These are phyloP conservation scores for Augochlora pura DNA, from an alignment of 1,140 invertebrate species.

Conservation along the genomic window DNA sequence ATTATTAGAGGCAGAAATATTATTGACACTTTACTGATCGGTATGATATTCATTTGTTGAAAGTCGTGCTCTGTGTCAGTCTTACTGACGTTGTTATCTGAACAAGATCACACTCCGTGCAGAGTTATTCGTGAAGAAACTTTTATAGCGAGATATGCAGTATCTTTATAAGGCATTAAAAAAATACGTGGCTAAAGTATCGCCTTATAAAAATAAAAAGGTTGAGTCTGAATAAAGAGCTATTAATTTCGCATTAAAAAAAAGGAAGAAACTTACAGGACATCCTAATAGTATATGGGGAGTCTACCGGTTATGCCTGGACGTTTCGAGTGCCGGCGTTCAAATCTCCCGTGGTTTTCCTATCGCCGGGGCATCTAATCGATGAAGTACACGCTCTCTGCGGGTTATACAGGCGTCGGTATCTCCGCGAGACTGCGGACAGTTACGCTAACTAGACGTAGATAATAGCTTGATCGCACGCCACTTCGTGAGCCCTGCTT, in stretches of 20 bases:
- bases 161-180: background rate
- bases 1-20: no score
- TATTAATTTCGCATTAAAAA: no score
- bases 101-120: no score
- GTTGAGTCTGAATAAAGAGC: no score
- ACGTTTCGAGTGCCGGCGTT: constrained; percentile 18
- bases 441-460: constrained; percentile 36
- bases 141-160: no score
- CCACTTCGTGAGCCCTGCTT: background rate
- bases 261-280: no score
- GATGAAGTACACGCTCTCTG: constrained; percentile 41
- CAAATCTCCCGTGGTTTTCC: constrained; percentile 16
- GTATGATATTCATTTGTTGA: no score
- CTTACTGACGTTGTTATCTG: no score
- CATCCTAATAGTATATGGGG: constrained; percentile 12
- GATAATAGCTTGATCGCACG: constrained; percentile 40
- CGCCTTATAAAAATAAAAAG: no score
- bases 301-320: constrained; percentile 3
- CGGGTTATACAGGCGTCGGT: constrained; percentile 37
- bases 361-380: constrained; percentile 38
- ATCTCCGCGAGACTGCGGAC: constrained; percentile 26
- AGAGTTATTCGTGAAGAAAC: no score
- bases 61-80: no score
- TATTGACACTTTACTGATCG: no score
- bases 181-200: background rate